Evolutionary conservation across 2,113 vertebrate species (phyloP).

Genomic region (Reinhardtius hippoglossoides): DNA sequence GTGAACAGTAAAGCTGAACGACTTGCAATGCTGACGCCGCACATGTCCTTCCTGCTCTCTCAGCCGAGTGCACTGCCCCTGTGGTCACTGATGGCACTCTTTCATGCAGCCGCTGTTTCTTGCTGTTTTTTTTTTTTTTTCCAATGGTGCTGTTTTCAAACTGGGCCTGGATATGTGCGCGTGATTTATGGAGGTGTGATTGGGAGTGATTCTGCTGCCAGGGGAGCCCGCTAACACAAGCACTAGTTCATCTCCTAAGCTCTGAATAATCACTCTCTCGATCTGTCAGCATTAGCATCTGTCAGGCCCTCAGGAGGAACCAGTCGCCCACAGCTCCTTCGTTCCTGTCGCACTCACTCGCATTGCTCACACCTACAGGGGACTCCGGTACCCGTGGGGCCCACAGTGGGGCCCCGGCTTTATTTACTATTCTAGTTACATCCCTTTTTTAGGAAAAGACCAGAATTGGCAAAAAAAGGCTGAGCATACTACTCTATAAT

Average conservation of each 20-base stretch:
- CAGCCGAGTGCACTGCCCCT: not conserved
- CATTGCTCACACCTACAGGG: slow-evolving; percentile 39
- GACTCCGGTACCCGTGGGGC: slow-evolving; percentile 1
- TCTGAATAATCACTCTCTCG: slow-evolving; percentile 75
- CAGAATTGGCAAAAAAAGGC: slow-evolving; percentile 20
- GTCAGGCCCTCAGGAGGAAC: slow-evolving; percentile 55
- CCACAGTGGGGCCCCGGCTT: slow-evolving; percentile 14
- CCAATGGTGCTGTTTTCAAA: slow-evolving; percentile 35
- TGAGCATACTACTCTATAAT: slow-evolving; percentile 14
- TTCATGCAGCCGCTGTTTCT: slow-evolving; percentile 28
- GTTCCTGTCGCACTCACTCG: slow-evolving; percentile 44
- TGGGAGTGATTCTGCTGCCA: slow-evolving; percentile 72
- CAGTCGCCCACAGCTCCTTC: slow-evolving; percentile 60
- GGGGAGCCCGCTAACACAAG: slow-evolving; percentile 70
- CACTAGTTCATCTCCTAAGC: slow-evolving; percentile 72
- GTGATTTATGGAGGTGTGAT: slow-evolving; percentile 77
- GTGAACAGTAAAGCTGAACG: slow-evolving; percentile 18
- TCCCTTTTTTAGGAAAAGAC: slow-evolving; percentile 6
- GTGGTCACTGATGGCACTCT: slow-evolving; percentile 27
- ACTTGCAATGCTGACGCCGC: slow-evolving; percentile 8
- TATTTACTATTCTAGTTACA: slow-evolving; percentile 59
- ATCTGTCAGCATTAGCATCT: slow-evolving; percentile 74
- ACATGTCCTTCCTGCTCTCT: slow-evolving; percentile 10
- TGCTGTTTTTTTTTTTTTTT: slow-evolving; percentile 40
- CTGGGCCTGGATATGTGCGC: slow-evolving; percentile 42